Conservation (phyloP, 2,888 invertebrate genomes). For the Drosophila lacicola region DNA sequence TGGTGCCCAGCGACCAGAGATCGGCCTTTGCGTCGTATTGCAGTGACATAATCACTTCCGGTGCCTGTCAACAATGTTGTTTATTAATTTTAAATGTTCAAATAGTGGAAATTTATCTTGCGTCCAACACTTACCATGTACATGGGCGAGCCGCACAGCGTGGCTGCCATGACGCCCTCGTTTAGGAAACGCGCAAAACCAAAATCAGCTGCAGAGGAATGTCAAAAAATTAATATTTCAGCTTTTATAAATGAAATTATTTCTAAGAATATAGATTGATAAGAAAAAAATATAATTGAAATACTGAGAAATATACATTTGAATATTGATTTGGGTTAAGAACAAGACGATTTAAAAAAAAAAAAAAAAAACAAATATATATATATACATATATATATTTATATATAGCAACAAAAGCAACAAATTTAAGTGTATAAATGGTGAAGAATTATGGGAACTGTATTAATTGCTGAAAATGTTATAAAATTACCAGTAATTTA, state of each 20-base stretch:
- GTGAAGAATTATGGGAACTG: too few species aligned
- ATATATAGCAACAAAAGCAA: too few species aligned
- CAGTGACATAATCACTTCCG: conserved; percentile 99
- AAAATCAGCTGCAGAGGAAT: conserved; percentile 92
- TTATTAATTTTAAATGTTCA: neutral
- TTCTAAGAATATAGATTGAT: too few species aligned
- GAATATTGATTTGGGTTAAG: too few species aligned
- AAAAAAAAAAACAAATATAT: too few species aligned
- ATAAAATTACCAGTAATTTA: too few species aligned
- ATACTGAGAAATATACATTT: too few species aligned
- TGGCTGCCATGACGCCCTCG: conserved; percentile 99
- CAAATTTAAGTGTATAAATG: too few species aligned
- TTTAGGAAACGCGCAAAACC: conserved; percentile 99
- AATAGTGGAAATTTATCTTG: neutral
- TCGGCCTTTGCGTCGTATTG: conserved; percentile 99
- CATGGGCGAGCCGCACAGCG: conserved; percentile 99
- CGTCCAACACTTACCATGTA: conserved; percentile 93
- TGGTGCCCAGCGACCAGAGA: conserved; percentile 99
- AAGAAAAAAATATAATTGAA: too few species aligned
- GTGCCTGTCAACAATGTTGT: conserved; percentile 88
- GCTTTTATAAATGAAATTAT: neutral
- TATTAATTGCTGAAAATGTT: too few species aligned
- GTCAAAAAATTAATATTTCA: neutral
- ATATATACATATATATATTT: too few species aligned
- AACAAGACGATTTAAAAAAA: too few species aligned